These are phyloP conservation scores for Merodon equestris DNA, from an alignment of 2,888 invertebrate species.

Conservation along the genomic window DNA sequence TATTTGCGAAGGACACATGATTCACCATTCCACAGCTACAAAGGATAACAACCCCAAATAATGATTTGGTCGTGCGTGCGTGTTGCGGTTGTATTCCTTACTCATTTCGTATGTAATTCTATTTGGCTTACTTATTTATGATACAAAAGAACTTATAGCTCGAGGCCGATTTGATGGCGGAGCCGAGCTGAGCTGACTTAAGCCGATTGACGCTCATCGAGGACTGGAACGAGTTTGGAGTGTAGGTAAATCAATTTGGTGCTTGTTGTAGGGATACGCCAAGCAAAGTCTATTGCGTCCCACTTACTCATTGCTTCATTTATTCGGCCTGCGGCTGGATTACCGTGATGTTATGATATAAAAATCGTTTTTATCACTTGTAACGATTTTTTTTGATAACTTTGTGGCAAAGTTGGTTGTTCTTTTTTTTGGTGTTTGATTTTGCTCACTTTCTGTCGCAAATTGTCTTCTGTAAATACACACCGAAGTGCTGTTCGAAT, in stretches of 20 bases:
- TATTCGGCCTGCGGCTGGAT: slow-evolving; percentile 45
- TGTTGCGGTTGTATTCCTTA: slow-evolving; percentile 32
- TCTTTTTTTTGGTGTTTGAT: too few relatives aligned
- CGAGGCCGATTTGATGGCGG: slow-evolving; percentile 16
- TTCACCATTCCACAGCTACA: slow-evolving; percentile 10
- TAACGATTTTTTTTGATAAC: not conserved
- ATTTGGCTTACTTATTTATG: slow-evolving; percentile 66
- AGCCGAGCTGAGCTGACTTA: not conserved
- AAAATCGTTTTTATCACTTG: slow-evolving; percentile 39
- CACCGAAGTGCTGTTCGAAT: slow-evolving; percentile 6
- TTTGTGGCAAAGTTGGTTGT: not conserved
- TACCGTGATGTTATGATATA: slow-evolving; percentile 49
- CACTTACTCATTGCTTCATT: slow-evolving; percentile 51
- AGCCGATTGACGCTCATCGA: not conserved
- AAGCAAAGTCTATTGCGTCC: slow-evolving; percentile 18
- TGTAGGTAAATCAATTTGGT: slow-evolving; percentile 56
- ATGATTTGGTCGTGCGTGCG: slow-evolving; percentile 27
- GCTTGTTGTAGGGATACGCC: slow-evolving; percentile 17
- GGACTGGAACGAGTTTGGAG: slow-evolving; percentile 7
- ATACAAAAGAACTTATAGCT: slow-evolving; percentile 64
- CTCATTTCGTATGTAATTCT: slow-evolving; percentile 63
- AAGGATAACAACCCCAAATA: slow-evolving; percentile 29
- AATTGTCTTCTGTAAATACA: not conserved
- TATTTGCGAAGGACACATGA: slow-evolving; percentile 28
- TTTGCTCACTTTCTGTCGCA: too few relatives aligned